Base-by-base conservation (phyloP, 2,888 invertebrate genomes). In the Tenthredo mesomela region DNA sequence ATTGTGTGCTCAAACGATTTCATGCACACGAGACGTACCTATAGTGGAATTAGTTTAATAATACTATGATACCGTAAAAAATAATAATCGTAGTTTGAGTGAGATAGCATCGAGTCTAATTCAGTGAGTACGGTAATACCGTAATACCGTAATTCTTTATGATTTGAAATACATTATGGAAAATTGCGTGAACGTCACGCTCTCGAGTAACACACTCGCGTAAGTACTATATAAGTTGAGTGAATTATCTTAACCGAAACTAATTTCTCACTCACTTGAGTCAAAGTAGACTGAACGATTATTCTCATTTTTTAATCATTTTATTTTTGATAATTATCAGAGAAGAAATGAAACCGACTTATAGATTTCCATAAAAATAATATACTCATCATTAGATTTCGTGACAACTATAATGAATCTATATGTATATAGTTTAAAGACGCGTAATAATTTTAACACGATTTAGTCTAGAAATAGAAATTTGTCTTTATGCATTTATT, bases 141-240 rank as follows among this genome's bases (percentile, higher is more conserved):
- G 37, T 80, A 21, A 37, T 80, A 58, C 61, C 78, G 21, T 80
- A 58, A 58, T 61, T 58, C 18, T 50, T 80, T 40, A 80, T 12
- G 78, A 80, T 80, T 80, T 29, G 21, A 80, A 58, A 40, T 80
- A 80, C 78, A 37, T 80, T 80, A 80, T 61, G 78, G 50, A 80
- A 80, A 80, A 58, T 80, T 80, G 77, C 77, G 50, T 77, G 47
- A 50, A 50, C 77, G 77, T 77, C 77, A 77, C 77, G 77, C 77
- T 77, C 50, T 77, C n/a, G 77, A 40, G 71, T 71, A 77, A 50
- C 50, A 33, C n/a, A 43, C n/a, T 77, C 77, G 77, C 77, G 77
- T 47, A 77, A 71, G 40, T 71, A 54, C 54, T 7, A 54, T n/a
- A 54, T 71, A 47, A 25, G 75, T 50, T 25, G 33, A 37, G 37